Percentiles rank a stretch among this genome's conserved stretches.
Conservation (phyloP, 35 echinoderm and acorn worm genomes). For the Amphiura filiformis region DNA sequence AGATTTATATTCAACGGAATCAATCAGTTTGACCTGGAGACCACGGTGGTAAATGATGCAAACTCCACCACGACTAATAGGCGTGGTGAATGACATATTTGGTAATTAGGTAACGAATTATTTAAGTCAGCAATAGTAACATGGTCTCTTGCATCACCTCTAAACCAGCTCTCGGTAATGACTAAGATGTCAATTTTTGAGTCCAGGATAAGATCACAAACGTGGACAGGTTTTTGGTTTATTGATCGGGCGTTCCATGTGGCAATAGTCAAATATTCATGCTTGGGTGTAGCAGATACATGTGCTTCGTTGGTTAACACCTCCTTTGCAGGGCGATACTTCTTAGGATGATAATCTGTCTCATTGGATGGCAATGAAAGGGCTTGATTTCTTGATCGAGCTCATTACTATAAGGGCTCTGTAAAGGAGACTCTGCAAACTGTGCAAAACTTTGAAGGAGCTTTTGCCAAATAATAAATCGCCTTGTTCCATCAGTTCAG, state of each 20-base stretch:
- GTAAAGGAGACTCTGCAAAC: too few species aligned
- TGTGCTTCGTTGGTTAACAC: too few species aligned
- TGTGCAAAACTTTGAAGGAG: too few species aligned
- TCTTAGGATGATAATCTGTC: too few species aligned
- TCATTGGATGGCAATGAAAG: too few species aligned
- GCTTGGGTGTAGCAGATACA: too few species aligned
- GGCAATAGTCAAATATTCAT: background rate
- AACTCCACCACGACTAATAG: too few species aligned
- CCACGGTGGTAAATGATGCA: background rate
- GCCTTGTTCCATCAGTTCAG: too few species aligned
- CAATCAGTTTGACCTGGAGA: background rate
- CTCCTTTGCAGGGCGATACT: too few species aligned
- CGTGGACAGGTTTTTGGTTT: background rate
- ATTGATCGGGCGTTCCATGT: background rate
- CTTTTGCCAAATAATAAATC: too few species aligned
- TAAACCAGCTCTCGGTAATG: background rate
- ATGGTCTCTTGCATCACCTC: background rate
- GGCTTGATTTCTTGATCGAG: too few species aligned
- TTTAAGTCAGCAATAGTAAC: slow-evolving; percentile 15
- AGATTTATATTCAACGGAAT: background rate
- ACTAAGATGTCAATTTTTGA: background rate
- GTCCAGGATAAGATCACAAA: background rate
- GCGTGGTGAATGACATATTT: background rate
- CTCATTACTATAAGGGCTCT: too few species aligned
- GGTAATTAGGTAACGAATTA: background rate